phyloP scores from a whole-genome alignment of 2,113 vertebrate genomes.

The Antechinus stuartii region DNA sequence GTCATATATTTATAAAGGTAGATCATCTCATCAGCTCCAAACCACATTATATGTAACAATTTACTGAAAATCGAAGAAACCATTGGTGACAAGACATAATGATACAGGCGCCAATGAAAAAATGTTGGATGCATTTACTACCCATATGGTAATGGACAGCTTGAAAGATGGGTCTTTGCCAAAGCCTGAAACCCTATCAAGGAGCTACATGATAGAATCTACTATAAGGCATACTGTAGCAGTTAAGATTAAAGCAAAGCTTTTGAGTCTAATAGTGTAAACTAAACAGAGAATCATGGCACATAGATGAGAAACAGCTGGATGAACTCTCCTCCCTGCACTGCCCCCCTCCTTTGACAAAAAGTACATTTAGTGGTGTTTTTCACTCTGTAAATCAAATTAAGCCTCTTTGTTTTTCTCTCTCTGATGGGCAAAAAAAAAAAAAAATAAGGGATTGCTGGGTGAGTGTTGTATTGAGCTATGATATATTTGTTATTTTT shows the following conservation, averaged over 20 bases:
- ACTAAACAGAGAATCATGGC: conserved; percentile 87
- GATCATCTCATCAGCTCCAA: conserved; percentile 80
- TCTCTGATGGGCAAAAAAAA: conserved; percentile 74
- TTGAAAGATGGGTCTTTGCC: conserved; percentile 82
- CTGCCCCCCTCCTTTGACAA: conserved; percentile 48
- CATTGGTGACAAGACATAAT: conserved; percentile 86
- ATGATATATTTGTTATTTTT: conserved; percentile 78
- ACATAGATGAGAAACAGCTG: conserved; percentile 86
- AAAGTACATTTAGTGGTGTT: conserved; percentile 80
- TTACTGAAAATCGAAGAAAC: conserved; percentile 85
- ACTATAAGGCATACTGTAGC: conserved; percentile 83
- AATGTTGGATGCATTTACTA: conserved; percentile 84
- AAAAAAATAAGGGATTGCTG: conserved; percentile 68
- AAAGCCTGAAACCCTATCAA: conserved; percentile 83
- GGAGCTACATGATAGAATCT: conserved; percentile 85
- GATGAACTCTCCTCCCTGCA: conserved; percentile 67
- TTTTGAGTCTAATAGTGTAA: conserved; percentile 86
- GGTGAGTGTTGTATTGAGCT: conserved; percentile 66
- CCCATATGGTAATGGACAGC: conserved; percentile 81
- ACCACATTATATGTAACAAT: conserved; percentile 83
- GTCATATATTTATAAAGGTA: conserved; percentile 77
- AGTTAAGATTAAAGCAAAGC: conserved; percentile 86
- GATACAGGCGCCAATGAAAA: conserved; percentile 86
- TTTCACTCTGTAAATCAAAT: conserved; percentile 84
- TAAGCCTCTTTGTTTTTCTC: conserved; percentile 80